phyloP scores from a whole-genome alignment of 2,888 invertebrate genomes.

The Agonum fuliginosum region DNA sequence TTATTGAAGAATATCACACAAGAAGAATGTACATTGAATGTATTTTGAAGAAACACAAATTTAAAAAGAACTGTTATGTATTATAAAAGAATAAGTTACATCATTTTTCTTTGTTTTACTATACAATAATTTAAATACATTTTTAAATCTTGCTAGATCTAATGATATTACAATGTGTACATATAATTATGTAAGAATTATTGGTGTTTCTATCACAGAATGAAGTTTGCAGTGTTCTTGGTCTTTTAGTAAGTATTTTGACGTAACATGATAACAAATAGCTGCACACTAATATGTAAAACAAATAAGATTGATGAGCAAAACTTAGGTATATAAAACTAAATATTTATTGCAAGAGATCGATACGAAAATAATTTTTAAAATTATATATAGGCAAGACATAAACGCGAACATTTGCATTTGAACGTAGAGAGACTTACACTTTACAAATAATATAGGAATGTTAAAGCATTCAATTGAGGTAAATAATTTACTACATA shows the following conservation, averaged over 20 bases:
- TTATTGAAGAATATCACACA: slow-evolving; percentile 34
- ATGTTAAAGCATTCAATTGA: slow-evolving; percentile 26
- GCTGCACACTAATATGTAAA: slow-evolving; percentile 40
- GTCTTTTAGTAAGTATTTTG: slow-evolving; percentile 10
- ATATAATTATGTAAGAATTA: not conserved
- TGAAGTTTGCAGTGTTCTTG: slow-evolving; percentile 2
- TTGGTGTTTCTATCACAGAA: slow-evolving; percentile 47
- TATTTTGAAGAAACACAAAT: slow-evolving; percentile 29
- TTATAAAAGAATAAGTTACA: slow-evolving; percentile 42
- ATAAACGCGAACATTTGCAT: not conserved
- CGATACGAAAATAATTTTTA: slow-evolving; percentile 11
- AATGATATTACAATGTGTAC: not conserved
- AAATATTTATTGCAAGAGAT: slow-evolving; percentile 24
- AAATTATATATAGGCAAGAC: slow-evolving; percentile 33
- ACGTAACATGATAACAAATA: not conserved
- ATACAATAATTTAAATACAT: slow-evolving; percentile 9
- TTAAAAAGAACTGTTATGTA: slow-evolving; percentile 36
- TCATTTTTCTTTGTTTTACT: slow-evolving; percentile 18
- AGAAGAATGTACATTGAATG: slow-evolving; percentile 32
- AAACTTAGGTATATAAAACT: slow-evolving; percentile 8
- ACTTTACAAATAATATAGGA: slow-evolving; percentile 37
- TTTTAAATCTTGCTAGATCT: slow-evolving; percentile 8
- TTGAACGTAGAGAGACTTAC: slow-evolving; percentile 35
- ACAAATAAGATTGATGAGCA: not conserved
- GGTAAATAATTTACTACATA: slow-evolving; percentile 19